Evolutionary conservation across 1,140 invertebrate species (phyloP), one percentile per base, ranked within the genome.

Genomic region (Lethocerus indicus): DNA sequence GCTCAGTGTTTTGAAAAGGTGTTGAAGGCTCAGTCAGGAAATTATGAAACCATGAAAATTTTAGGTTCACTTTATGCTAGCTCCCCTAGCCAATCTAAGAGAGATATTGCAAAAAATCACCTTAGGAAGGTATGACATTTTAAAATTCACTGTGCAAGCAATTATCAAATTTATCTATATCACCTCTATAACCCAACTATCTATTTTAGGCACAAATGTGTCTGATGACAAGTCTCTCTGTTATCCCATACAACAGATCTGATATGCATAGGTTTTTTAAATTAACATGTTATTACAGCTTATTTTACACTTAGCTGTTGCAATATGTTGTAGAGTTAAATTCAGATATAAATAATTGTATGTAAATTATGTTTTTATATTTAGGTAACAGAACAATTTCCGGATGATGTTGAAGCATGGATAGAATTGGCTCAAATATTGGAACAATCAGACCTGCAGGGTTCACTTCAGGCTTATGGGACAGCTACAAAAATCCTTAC

Each of bases 1-100:
- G 88, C 93, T 1, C 86, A 92, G 61, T 96, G 93, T 65, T 98
- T 99, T 67, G 95, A 99, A 67, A 97, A 95, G 70, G 93, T 99
- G 4, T 67, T 99, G 3, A 98, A 98, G 72, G 84, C 79, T 1
- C 89, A 96, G 62, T 91, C 94, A 0, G 89, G 89, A 3, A 98
- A 98, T 67, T 97, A 97, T 63, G 96, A 99, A 68, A 97, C 95
- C 4, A 95, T 98, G 90, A 98, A 98, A 66, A 98, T 98, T 55
- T 71, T 98, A 1, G 95, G 94, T 0, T 96, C 93, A 0, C 67
- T 99, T 0, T 99, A 98, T 65, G 92, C 92, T 0, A 88, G 83
- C 60, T 92, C 89, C 1, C 75, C 68, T 51, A 95, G 81, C 50
- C 87, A 85, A 63, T 83, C 84, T 0, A 95, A 95, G 67, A 69